These are phyloP conservation scores for Gallinago stenura DNA, from an alignment of 2,797 vertebrate genomes.

Conservation along the genomic window DNA sequence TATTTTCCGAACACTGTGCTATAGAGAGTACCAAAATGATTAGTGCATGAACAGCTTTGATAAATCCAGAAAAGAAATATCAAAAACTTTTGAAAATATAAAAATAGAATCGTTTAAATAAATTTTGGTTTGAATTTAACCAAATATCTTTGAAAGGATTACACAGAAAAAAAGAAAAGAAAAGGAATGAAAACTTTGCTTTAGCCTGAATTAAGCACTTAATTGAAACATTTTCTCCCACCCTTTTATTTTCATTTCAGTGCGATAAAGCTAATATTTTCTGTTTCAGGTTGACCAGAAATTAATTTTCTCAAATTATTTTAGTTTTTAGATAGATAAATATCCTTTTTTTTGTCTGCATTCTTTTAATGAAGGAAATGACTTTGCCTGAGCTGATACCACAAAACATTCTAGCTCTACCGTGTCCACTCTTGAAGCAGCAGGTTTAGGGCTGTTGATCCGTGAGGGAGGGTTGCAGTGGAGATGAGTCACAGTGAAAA, in stretches of 20 bases:
- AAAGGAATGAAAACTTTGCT: not conserved
- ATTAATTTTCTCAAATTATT: not conserved
- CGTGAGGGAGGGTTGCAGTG: fast-evolving
- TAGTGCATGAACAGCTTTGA: not conserved
- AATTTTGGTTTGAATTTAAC: not conserved
- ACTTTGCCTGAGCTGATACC: not conserved
- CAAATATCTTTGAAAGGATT: not conserved
- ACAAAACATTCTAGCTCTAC: not conserved
- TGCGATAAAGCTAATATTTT: not conserved
- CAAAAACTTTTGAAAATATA: not conserved
- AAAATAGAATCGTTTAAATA: not conserved
- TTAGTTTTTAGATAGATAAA: not conserved
- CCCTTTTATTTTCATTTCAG: not conserved
- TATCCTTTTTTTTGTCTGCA: fast-evolving
- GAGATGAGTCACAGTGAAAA: not conserved
- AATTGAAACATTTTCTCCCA: not conserved
- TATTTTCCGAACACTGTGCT: not conserved
- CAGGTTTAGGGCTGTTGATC: not conserved
- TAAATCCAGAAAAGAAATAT: not conserved
- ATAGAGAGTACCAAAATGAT: not conserved
- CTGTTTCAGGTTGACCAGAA: not conserved
- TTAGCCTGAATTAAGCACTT: not conserved
- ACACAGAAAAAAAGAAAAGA: not conserved
- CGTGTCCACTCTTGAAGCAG: not conserved
- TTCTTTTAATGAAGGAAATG: not conserved